Evolutionary conservation across 2,888 invertebrate species (phyloP), one percentile per base, ranked within the genome.

Genomic region (Melinaea menophilus): DNA sequence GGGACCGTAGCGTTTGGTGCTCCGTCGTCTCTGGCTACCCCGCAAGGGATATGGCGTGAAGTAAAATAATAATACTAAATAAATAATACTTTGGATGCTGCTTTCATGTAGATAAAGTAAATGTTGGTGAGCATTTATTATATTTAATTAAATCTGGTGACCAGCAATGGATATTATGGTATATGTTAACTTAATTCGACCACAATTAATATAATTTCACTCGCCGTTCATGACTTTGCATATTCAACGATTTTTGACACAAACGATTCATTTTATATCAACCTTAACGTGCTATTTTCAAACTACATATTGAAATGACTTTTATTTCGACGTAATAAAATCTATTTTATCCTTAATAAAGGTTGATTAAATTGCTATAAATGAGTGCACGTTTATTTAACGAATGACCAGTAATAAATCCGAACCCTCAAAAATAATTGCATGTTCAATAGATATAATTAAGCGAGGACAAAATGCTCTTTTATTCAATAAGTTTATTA

Each of bases 341-440:
- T 13, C 51, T 55, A 63, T 67, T 71, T 72, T 67, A 34, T 51
- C 5, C 56, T 5, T 22, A 47, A 51, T 9, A 31, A n/a, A 51
- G 0, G 22, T 31, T 9, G 31, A 5, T 51, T 31, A 51, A 48
- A 58, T 9, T 7, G 58, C 54, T 62, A 59, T 66, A 69, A 67
- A 63, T 66, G 59, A 51, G 75, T 74, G 82, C 81, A 77, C 80
- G 60, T 66, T 81, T 76, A 80, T 82, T 79, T 74, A 78, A 71
- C 77, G 84, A 79, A 74, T 71, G 79, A 69, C 60, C 72, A 71
- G 75, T 82, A 85, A 85, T 87, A 76, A 82, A 81, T 68, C 64
- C 55, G 62, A 68, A 70, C 70, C 74, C 69, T 76, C 72, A 71
- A 67, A 72, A 77, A 79, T 76, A 78, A 80, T 80, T 84, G 81